Base-by-base conservation (phyloP, 2,113 vertebrate genomes). In the Pholis gunnellus region DNA sequence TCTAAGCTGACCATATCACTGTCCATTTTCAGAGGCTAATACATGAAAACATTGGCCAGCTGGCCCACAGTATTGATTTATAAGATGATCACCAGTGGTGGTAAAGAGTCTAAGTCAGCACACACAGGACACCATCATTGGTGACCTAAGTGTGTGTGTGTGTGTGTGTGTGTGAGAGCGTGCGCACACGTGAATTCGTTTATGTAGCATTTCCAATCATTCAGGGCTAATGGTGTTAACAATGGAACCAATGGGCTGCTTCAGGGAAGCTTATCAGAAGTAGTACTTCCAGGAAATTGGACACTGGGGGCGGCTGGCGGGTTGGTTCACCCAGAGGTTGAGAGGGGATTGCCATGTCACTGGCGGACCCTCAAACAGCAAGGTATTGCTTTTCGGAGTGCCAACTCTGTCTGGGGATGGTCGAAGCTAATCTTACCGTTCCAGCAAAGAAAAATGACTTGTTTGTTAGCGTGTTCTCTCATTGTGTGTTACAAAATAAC, bases 31-130 rank as follows among this genome's bases (percentile, higher is more conserved):
- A 75, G 84, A 78, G 85, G 85, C 93, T 93, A 93, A 95, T 91
- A 92, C 78, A 82, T 27, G 87, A 92, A 94, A 93, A 95, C 94
- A 90, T 81, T 93, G 88, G 85, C 94, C 95, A 95, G 93, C 93
- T 93, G 91, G 92, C 91, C 92, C 76, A 22, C 79, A 81, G 72
- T 92, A 95, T 94, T 90, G 93, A 94, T 94, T 94, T 94, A 94
- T 92, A 85, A 85, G 91, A 87, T 85, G 91, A 94, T 93, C 91
- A 89, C 89, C 92, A 89, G 89, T 86, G 81, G 88, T 94, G 90
- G 85, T 73, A 87, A 91, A 87, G 88, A 88, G 87, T 88, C 86
- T 75, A 84, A 87, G 88, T 89, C 87, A 83, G 84, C 83, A 72
- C 69, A 74, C 80, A 76, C 89, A 87, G 88, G 79, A 91, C 78